These are phyloP conservation scores for Mizuhopecten yessoensis DNA, from an alignment of 1,140 invertebrate species.

Conservation along the genomic window DNA sequence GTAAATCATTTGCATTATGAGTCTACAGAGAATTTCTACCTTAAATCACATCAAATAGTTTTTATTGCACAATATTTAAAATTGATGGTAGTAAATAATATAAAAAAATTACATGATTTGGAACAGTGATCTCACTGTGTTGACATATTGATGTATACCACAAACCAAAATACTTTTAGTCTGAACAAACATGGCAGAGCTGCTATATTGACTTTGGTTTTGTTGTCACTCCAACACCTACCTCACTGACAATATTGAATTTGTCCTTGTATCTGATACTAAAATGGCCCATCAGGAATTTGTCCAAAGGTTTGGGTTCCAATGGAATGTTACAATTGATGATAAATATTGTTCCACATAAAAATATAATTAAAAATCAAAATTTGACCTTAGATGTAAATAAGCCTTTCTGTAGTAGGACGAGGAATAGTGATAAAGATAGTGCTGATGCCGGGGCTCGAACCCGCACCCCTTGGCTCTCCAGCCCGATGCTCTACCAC, in stretches of 20 bases:
- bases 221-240: no score
- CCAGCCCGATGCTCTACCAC: no score
- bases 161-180: slow-evolving; percentile 11
- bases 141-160: neutral
- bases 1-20: neutral
- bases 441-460: no score
- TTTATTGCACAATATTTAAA: no score
- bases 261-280: neutral
- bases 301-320: neutral
- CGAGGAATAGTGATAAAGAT: no score
- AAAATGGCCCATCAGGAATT: neutral
- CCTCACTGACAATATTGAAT: neutral
- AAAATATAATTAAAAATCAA: slow-evolving; percentile 7
- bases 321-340: neutral
- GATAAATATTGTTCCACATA: neutral
- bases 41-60: neutral
- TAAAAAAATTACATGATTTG: neutral
- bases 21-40: neutral
- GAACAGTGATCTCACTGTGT: neutral
- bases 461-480: no score
- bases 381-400: neutral
- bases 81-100: no score
- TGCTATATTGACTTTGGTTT: neutral
- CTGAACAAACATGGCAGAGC: neutral
- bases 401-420: no score